phyloP scores from a whole-genome alignment of 2,797 vertebrate genomes.

The Neopelma chrysocephalum region DNA sequence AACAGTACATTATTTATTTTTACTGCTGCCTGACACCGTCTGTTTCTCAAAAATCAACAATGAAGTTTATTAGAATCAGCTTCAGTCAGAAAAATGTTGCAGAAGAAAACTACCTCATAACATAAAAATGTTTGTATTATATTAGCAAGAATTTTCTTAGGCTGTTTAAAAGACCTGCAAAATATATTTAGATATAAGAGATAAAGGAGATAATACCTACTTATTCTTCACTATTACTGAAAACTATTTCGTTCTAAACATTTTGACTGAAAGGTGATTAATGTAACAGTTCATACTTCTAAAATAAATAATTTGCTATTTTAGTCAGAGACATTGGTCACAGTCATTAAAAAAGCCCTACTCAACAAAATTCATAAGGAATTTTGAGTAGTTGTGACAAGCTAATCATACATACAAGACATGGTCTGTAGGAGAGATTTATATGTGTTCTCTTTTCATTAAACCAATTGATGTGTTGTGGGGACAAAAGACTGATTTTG shows the following conservation, averaged over 20 bases:
- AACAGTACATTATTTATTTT: slow-evolving; percentile 43
- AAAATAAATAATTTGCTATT: neutral
- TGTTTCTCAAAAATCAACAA: slow-evolving; percentile 42
- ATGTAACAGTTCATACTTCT: neutral
- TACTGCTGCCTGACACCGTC: slow-evolving; percentile 38
- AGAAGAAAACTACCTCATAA: slow-evolving; percentile 27
- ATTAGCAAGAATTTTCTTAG: neutral
- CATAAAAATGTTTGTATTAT: slow-evolving; percentile 12
- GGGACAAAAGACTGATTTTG: neutral
- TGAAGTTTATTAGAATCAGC: slow-evolving; percentile 52
- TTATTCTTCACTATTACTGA: neutral
- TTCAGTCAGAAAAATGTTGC: slow-evolving; percentile 23
- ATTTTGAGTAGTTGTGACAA: neutral
- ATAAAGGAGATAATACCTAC: neutral
- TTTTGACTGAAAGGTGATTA: neutral
- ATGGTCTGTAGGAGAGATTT: neutral
- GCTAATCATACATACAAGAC: neutral
- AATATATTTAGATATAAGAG: neutral
- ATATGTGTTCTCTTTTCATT: neutral
- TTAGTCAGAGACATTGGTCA: neutral
- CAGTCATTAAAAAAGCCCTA: neutral
- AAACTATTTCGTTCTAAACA: neutral
- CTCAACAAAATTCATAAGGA: neutral
- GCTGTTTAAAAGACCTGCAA: neutral
- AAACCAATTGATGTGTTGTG: neutral